phyloP scores from a whole-genome alignment of 2,113 vertebrate genomes.

The Diadophis punctatus region DNA sequence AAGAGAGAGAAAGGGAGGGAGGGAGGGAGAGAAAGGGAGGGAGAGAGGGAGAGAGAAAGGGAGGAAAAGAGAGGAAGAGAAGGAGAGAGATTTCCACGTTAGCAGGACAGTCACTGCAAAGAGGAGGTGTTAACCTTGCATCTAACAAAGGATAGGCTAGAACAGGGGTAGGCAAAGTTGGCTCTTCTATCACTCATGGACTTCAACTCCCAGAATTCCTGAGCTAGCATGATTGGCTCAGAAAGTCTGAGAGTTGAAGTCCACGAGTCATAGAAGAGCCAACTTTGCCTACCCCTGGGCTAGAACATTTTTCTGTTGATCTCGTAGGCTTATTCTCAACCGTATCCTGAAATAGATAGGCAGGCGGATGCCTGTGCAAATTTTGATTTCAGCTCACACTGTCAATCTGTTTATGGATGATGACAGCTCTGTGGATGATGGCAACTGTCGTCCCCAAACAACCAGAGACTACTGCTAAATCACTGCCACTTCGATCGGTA shows the following conservation, averaged over 20 bases:
- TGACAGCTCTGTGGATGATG: neutral
- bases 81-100: neutral
- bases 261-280: too few species aligned
- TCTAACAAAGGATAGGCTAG: too few species aligned
- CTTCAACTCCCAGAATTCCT: too few species aligned
- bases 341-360: neutral
- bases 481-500: neutral
- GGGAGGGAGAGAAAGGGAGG: too few species aligned
- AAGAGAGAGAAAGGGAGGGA: accelerated
- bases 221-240: too few species aligned
- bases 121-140: neutral
- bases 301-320: neutral
- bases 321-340: neutral
- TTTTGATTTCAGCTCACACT: neutral
- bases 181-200: too few species aligned
- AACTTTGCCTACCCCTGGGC: too few species aligned
- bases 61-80: too few species aligned
- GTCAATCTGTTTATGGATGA: neutral
- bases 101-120: neutral
- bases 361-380: neutral
- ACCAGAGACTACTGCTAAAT: neutral
- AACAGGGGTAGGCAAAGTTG: too few species aligned
- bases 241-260: too few species aligned
- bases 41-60: too few species aligned
- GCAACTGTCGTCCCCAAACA: neutral